Conservation (phyloP, 2,113 vertebrate species). For the Ciconia boyciana region DNA sequence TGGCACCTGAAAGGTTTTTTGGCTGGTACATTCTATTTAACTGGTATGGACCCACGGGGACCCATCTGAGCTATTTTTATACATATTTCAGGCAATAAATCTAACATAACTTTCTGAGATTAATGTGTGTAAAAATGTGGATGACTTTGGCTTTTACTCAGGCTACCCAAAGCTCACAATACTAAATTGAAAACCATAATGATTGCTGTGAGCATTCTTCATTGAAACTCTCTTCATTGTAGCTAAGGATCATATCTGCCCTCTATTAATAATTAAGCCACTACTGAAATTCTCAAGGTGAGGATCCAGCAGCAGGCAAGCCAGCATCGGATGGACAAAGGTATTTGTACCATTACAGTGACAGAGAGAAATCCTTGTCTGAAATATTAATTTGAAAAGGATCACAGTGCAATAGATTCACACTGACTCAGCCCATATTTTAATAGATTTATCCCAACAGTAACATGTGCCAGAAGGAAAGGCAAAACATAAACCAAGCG, state of each 20-base stretch:
- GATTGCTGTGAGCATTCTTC: background rate
- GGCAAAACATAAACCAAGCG: background rate
- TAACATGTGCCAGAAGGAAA: background rate
- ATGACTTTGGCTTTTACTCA: background rate
- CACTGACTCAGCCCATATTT: background rate
- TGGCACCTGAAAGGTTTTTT: background rate
- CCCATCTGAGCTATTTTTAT: background rate
- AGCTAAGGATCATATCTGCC: background rate
- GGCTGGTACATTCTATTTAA: background rate
- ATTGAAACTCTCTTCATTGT: background rate
- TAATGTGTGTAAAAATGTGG: background rate
- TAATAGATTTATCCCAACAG: conserved; percentile 33
- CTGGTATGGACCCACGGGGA: background rate
- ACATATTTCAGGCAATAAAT: background rate
- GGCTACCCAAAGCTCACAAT: background rate
- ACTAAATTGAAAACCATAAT: background rate
- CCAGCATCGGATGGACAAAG: background rate
- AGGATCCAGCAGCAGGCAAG: background rate
- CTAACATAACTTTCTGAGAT: background rate
- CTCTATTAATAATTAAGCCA: background rate
- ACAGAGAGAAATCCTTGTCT: conserved; percentile 41
- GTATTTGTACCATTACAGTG: background rate
- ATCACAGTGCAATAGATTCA: background rate
- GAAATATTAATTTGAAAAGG: conserved; percentile 32
- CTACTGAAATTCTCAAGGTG: background rate